phyloP scores from a whole-genome alignment of 35 echinoderm and acorn worm species.

The Hemicentrotus pulcherrimus region DNA sequence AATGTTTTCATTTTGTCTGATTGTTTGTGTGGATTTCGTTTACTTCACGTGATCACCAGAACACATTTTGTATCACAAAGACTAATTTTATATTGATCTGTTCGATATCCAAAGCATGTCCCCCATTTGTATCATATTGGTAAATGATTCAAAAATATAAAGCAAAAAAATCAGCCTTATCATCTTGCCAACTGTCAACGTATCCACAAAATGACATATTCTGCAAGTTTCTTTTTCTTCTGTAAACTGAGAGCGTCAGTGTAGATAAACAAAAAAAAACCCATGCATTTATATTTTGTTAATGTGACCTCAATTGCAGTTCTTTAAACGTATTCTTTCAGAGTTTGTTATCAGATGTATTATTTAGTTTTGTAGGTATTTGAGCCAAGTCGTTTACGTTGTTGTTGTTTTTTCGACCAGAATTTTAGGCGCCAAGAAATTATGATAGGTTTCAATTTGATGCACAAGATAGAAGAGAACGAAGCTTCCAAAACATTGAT shows the following conservation, averaged over 20 bases:
- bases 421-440: neutral
- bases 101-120: too few relatives aligned
- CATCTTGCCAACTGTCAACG: neutral
- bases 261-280: neutral
- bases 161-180: neutral
- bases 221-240: neutral
- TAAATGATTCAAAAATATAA: neutral
- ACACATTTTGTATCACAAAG: too few relatives aligned
- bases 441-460: neutral
- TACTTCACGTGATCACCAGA: too few relatives aligned
- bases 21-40: too few relatives aligned
- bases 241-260: neutral
- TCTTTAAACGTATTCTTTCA: neutral
- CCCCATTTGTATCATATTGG: too few relatives aligned
- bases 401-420: neutral
- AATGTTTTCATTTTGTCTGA: too few relatives aligned
- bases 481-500: neutral
- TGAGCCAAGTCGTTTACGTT: neutral
- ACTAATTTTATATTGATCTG: too few relatives aligned
- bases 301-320: neutral
- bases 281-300: neutral
- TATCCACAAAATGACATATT: neutral
- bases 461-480: neutral
- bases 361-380: neutral
- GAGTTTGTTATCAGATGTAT: neutral